Conservation (phyloP, 1,140 invertebrate species). For the Campoletis sonorensis region DNA sequence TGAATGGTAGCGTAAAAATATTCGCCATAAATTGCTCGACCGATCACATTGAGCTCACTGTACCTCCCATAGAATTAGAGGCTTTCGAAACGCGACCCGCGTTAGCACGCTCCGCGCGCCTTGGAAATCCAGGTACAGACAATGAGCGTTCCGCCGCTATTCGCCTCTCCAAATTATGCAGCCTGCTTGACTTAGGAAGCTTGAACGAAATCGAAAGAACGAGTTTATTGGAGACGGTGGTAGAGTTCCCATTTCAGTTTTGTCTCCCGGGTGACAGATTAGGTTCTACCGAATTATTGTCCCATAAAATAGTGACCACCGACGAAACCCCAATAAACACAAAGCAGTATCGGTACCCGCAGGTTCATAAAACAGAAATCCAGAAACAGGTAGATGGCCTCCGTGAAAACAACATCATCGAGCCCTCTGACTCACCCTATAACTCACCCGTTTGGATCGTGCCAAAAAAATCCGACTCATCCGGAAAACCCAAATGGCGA, state of each 20-base stretch:
- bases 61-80: slow-evolving; percentile 40
- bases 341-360: slow-evolving; percentile 55
- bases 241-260: slow-evolving; percentile 55
- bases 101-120: slow-evolving; percentile 17
- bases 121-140: neutral
- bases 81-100: slow-evolving; percentile 32
- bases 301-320: slow-evolving; percentile 54
- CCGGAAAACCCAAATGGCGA: slow-evolving; percentile 64
- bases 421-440: too few species aligned
- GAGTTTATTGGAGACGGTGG: slow-evolving; percentile 15
- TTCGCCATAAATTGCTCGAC: slow-evolving; percentile 45
- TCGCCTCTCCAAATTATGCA: neutral
- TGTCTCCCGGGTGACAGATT: slow-evolving; percentile 55
- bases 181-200: slow-evolving; percentile 20
- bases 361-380: slow-evolving; percentile 58
- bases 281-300: slow-evolving; percentile 50
- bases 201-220: slow-evolving; percentile 31
- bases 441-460: too few species aligned
- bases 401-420: slow-evolving; percentile 58
- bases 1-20: slow-evolving; percentile 30
- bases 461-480: slow-evolving; percentile 69
- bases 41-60: slow-evolving; percentile 8
- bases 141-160: neutral
- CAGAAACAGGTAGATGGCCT: slow-evolving; percentile 57
- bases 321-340: slow-evolving; percentile 52